Percentiles rank a stretch among this genome's conserved stretches.
phyloP scores from a whole-genome alignment of 2,797 vertebrate species.

The Enteromius treurensis region DNA sequence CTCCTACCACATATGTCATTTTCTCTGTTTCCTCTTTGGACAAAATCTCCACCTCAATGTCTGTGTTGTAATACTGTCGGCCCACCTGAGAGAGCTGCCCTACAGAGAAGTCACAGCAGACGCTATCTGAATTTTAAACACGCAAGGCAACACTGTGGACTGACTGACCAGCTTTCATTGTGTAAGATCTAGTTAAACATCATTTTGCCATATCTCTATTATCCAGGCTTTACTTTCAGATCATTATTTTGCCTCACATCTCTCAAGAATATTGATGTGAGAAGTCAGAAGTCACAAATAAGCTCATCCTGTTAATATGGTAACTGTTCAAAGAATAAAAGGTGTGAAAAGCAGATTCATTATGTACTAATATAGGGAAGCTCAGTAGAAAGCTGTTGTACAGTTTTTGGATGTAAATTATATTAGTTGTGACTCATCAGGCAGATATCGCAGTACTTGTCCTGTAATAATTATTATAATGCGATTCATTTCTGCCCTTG shows the following conservation, averaged over 20 bases:
- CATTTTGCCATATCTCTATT: not conserved
- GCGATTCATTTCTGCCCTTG: not conserved
- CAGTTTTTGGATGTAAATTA: not conserved
- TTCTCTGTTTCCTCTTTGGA: slow-evolving; percentile 82
- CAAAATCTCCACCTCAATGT: slow-evolving; percentile 81
- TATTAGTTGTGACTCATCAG: not conserved
- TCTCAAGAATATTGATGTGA: not conserved
- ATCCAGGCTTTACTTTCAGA: not conserved
- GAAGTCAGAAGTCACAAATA: not conserved
- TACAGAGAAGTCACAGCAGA: slow-evolving; percentile 56
- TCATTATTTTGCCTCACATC: not conserved
- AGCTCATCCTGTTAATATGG: not conserved
- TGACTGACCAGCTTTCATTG: slow-evolving; percentile 3
- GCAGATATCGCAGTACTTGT: not conserved
- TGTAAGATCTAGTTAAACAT: not conserved
- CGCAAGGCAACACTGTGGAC: not conserved
- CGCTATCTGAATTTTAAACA: slow-evolving; percentile 12
- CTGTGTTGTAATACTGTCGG: slow-evolving; percentile 81
- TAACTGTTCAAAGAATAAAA: not conserved
- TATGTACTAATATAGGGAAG: not conserved
- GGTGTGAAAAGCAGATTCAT: not conserved
- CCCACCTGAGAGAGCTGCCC: slow-evolving; percentile 81
- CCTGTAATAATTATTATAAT: not conserved
- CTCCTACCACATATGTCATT: slow-evolving; percentile 79
- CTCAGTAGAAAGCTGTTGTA: not conserved